Conservation (phyloP, 2,888 invertebrate genomes). For the Hirtodrosophila histrioides region DNA sequence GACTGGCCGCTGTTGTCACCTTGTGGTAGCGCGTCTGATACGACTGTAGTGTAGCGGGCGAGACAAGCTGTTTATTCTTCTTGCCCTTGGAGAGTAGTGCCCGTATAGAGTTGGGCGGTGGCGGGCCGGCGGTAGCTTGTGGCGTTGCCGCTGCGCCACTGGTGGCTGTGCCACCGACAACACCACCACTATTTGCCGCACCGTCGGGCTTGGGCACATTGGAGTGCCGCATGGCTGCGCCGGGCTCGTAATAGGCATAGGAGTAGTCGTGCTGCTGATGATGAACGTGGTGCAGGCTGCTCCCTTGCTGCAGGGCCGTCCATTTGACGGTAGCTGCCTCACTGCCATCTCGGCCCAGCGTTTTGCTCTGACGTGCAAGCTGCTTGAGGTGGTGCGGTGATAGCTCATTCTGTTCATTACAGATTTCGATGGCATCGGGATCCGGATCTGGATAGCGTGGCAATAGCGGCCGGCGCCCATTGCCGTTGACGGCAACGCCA, state of each 20-base stretch:
- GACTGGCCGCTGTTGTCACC: conserved; percentile 24
- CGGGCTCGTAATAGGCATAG: conserved; percentile 92
- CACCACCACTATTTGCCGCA: too few species aligned
- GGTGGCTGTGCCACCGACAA: neutral
- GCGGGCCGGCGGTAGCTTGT: conserved; percentile 65
- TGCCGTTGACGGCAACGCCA: conserved; percentile 24
- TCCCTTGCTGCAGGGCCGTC: conserved; percentile 60
- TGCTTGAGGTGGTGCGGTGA: conserved; percentile 58
- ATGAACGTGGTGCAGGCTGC: conserved; percentile 59
- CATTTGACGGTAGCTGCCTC: conserved; percentile 43
- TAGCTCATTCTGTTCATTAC: conserved; percentile 78
- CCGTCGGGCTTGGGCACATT: conserved; percentile 87
- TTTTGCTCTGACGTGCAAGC: conserved; percentile 56
- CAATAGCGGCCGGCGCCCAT: conserved; percentile 71
- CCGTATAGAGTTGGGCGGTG: conserved; percentile 83
- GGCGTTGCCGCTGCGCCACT: conserved; percentile 8
- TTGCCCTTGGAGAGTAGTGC: conserved; percentile 83
- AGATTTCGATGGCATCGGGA: conserved; percentile 84
- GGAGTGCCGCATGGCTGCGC: conserved; percentile 87
- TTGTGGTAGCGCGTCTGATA: conserved; percentile 91
- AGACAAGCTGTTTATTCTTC: conserved; percentile 82
- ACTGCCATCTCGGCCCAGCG: conserved; percentile 50
- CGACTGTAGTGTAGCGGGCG: conserved; percentile 86
- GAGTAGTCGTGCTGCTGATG: conserved; percentile 88
- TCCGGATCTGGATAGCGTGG: conserved; percentile 82